phyloP scores from a whole-genome alignment of 2,797 vertebrate genomes.

The Thunnus albacares region DNA sequence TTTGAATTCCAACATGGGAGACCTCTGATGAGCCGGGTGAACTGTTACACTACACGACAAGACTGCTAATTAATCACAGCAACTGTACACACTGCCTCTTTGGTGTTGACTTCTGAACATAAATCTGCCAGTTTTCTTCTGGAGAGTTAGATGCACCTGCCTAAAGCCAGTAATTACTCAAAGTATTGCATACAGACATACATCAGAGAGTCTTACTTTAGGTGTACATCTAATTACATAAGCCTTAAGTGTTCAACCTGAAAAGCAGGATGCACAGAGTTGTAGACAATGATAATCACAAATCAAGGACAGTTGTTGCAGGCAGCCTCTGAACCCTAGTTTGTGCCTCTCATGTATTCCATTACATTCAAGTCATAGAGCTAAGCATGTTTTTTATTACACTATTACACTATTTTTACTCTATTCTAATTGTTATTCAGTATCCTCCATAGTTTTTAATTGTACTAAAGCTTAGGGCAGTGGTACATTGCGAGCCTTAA shows the following conservation, averaged over 20 bases:
- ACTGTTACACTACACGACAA: conserved; percentile 61
- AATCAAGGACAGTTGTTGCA: background rate
- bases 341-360: too few relatives aligned
- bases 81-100: conserved; percentile 56
- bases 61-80: conserved; percentile 78
- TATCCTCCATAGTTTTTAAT: background rate
- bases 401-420: background rate
- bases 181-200: background rate
- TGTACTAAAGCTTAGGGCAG: background rate
- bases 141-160: conserved; percentile 33
- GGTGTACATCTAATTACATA: background rate
- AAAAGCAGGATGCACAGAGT: background rate
- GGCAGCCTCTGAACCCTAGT: background rate
- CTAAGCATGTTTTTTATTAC: background rate
- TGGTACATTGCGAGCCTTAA: too few relatives aligned
- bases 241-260: background rate
- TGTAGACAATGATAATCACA: background rate
- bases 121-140: conserved; percentile 17
- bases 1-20: conserved; percentile 76
- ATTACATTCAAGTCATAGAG: background rate
- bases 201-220: conserved; percentile 14
- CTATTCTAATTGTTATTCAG: background rate
- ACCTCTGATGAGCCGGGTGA: conserved; percentile 72
- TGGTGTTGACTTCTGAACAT: conserved; percentile 22
- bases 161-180: conserved; percentile 7